phyloP scores from a whole-genome alignment of 2,888 invertebrate genomes.

The Synanthedon formicaeformis region DNA sequence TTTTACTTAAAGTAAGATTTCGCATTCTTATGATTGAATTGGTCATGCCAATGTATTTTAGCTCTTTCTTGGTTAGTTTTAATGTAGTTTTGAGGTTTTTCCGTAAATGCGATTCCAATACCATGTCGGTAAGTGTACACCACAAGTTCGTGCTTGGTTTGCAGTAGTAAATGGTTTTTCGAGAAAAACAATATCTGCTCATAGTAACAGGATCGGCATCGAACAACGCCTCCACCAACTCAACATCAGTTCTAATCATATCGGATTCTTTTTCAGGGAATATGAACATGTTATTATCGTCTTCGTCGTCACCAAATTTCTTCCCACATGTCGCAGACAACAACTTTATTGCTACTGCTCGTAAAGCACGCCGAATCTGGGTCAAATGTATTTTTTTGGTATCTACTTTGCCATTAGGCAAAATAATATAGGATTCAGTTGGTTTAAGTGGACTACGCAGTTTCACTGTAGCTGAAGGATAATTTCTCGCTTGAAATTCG shows the following conservation, averaged over 20 bases:
- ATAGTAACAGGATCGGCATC: conserved; percentile 1
- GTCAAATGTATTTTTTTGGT: neutral
- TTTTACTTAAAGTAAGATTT: neutral
- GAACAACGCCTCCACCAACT: no score
- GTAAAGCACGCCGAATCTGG: conserved; percentile 1
- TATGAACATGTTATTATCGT: neutral
- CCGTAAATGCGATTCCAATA: no score
- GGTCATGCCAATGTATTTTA: neutral
- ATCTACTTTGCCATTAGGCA: no score
- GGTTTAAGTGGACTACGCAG: no score
- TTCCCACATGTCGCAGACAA: conserved; percentile 2
- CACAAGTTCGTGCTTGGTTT: neutral
- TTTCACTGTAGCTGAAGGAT: no score
- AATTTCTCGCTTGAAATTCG: no score
- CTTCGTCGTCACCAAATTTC: conserved; percentile 1
- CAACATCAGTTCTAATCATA: no score
- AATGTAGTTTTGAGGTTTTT: no score
- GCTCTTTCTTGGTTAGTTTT: neutral
- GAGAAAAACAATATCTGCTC: neutral
- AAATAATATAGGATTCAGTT: no score
- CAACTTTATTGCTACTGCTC: conserved; percentile 1
- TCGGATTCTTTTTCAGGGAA: neutral
- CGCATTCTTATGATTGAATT: neutral
- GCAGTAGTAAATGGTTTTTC: conserved; percentile 2
- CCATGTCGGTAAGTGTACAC: no score